Base-by-base conservation (phyloP, 2,797 vertebrate species). In the Serranus cabrilla region DNA sequence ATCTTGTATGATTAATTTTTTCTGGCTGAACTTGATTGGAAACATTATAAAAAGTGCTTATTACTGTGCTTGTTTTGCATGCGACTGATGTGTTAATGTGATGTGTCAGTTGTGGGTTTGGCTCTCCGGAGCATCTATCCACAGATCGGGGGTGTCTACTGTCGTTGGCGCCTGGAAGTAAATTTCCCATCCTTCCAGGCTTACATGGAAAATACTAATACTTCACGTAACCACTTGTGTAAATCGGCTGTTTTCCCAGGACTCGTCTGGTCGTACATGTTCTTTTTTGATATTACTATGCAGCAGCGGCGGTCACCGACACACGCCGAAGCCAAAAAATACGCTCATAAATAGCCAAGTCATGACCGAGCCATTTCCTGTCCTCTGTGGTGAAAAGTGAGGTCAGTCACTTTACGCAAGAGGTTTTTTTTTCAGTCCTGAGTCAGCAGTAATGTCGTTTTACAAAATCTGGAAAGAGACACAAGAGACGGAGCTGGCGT, bases 121-220 rank as follows among this genome's bases (percentile, higher is more conserved):
- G 87, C 80, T 56, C 39, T 62, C n/a, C 9, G 2, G 31, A 47
- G 63, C 12, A 25, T 54, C 59, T 39, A 59, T 59, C 89, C 87
- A 58, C 88, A 89, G 71, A 85, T 52, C 59, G 80, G 74, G 68
- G 71, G 84, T 85, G 74, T 87, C 73, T 82, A 11, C 71, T 14
- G 74, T 88, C 87, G 77, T 77, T 60, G 87, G 86, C 83, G 87
- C 87, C 89, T 83, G 73, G 55, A 79, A 76, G 76, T 71, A 63
- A 66, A 74, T 79, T 81, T 73, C 74, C 70, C 50, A 37, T 87
- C 72, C 43, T 62, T 71, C 52, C 72, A 72, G 63, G 57, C 72
- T 86, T 82, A 88, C 90, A 84, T 74, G 87, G 86, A 92, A 91
- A 91, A 87, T 61, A 61, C 63, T 64, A 45, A 82, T 68, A 52